These are phyloP conservation scores for Dioctria linearis DNA, from an alignment of 2,888 invertebrate species.

Conservation along the genomic window DNA sequence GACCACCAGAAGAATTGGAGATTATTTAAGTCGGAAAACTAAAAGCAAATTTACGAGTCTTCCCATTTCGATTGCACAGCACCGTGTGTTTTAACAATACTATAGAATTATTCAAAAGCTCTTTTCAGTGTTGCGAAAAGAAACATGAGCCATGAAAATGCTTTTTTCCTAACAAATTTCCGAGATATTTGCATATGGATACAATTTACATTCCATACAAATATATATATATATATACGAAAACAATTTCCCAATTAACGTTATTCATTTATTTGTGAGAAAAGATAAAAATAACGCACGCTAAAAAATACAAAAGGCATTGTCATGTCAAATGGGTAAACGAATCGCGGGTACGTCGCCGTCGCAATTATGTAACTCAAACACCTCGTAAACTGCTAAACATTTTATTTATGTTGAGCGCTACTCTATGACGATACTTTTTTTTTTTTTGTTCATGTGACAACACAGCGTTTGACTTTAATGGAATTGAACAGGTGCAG, in stretches of 20 bases:
- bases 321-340: background rate
- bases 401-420: conserved; percentile 8
- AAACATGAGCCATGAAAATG: too few species aligned
- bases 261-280: background rate
- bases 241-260: conserved; percentile 17
- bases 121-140: too few species aligned
- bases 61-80: too few species aligned
- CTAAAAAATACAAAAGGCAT: conserved; percentile 11
- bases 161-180: too few species aligned
- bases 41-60: too few species aligned
- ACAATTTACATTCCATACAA: too few species aligned
- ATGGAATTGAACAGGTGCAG: conserved; percentile 25
- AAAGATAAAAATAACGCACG: conserved; percentile 15
- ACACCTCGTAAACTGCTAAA: background rate
- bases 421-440: background rate
- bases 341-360: background rate
- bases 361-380: conserved; percentile 10
- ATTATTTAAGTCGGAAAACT: too few species aligned
- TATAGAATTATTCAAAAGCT: too few species aligned
- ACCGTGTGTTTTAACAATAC: too few species aligned
- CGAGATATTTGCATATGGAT: too few species aligned
- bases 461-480: background rate
- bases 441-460: background rate
- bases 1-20: too few species aligned
- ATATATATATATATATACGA: too few species aligned